These are phyloP conservation scores for Grus americana DNA, from an alignment of 2,113 vertebrate genomes.

Conservation along the genomic window DNA sequence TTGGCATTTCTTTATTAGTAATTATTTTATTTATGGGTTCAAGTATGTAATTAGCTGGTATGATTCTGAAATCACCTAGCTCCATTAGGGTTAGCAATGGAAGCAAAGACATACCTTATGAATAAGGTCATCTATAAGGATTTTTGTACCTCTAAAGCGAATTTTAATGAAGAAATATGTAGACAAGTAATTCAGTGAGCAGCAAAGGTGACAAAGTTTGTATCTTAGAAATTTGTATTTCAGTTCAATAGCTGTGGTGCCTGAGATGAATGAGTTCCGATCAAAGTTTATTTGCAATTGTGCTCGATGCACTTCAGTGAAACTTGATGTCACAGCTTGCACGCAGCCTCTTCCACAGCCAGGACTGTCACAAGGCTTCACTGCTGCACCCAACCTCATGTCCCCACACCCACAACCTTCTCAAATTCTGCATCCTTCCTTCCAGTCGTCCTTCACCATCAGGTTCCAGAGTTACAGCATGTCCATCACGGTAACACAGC, in stretches of 20 bases:
- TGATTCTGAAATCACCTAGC: neutral
- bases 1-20: neutral
- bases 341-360: neutral
- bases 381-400: neutral
- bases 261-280: fast-evolving
- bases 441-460: neutral
- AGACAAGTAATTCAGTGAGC: neutral
- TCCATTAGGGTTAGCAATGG: neutral
- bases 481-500: neutral
- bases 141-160: neutral
- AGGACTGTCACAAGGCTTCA: neutral
- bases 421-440: neutral
- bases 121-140: neutral
- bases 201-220: neutral
- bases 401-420: neutral
- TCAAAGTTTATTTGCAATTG: neutral
- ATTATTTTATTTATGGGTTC: neutral
- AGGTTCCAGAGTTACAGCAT: neutral
- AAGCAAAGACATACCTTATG: neutral
- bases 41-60: neutral
- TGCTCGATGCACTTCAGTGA: neutral
- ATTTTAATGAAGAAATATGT: neutral
- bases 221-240: neutral
- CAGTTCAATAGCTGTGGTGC: neutral
- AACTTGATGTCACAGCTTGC: neutral